Conservation (phyloP, 1,140 invertebrate species). For the Leucophenga varia region DNA sequence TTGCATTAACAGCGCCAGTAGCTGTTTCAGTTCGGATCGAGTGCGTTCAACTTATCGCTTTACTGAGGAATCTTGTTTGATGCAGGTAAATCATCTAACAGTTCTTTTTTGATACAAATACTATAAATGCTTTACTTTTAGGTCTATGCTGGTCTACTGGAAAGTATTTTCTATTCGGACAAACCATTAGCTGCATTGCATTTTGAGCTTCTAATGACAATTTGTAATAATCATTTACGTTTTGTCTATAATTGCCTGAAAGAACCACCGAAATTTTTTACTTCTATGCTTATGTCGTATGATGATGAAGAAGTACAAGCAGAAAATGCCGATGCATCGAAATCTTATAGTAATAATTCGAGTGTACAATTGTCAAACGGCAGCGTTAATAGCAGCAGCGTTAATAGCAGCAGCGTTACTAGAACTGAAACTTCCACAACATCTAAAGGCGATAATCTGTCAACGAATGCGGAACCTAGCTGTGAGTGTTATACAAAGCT, state of each 20-base stretch:
- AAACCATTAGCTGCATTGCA: conserved; percentile 17
- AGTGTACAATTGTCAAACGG: no score
- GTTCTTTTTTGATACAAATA: no score
- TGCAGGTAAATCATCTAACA: conserved; percentile 25
- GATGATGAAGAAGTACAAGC: conserved; percentile 28
- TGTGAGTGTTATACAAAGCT: conserved; percentile 49
- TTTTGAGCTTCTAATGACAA: conserved; percentile 29
- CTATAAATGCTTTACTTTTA: conserved; percentile 9
- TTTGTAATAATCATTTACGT: conserved; percentile 39
- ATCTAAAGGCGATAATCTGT: neutral
- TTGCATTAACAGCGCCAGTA: conserved; percentile 31
- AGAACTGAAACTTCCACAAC: no score
- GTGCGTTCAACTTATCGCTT: conserved; percentile 40
- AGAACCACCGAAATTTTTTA: conserved; percentile 32
- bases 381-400: no score
- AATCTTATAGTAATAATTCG: no score
- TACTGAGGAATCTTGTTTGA: conserved; percentile 34
- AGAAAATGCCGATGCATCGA: no score
- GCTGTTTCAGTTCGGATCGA: conserved; percentile 36
- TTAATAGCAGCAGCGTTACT: no score
- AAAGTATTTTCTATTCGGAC: conserved; percentile 35
- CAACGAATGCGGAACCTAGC: conserved; percentile 6
- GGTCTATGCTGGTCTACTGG: conserved; percentile 38
- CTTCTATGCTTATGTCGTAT: conserved; percentile 11
- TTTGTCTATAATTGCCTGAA: conserved; percentile 42